Evolutionary conservation across 2,113 vertebrate genomes (phyloP).

Genomic region (Centropus unirufus): DNA sequence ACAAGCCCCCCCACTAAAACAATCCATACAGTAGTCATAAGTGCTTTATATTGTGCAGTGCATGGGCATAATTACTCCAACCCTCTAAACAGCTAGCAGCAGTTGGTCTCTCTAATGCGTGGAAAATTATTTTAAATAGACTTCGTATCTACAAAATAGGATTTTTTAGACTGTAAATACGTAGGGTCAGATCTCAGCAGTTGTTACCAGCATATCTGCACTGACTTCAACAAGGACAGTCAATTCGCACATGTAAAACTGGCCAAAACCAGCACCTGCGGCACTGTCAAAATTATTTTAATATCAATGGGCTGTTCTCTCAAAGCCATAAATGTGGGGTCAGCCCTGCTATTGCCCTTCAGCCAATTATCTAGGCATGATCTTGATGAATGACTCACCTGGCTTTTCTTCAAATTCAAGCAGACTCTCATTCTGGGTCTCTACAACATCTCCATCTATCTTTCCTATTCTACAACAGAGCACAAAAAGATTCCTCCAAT

Average conservation of each 20-base stretch:
- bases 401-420: not conserved
- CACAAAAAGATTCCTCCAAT: not conserved
- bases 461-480: not conserved
- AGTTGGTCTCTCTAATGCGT: slow-evolving; percentile 5
- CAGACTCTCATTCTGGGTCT: not conserved
- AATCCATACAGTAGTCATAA: not conserved
- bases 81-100: slow-evolving; percentile 10
- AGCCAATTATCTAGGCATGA: not conserved
- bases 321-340: not conserved
- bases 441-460: not conserved
- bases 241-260: not conserved
- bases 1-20: not conserved
- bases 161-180: not conserved
- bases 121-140: slow-evolving; percentile 44
- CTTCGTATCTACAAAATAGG: not conserved
- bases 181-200: not conserved
- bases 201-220: not conserved
- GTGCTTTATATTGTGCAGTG: not conserved
- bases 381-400: not conserved
- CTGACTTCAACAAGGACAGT: not conserved
- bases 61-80: slow-evolving; percentile 35
- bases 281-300: not conserved
- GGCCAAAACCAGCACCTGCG: not conserved
- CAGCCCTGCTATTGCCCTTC: not conserved
- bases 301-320: not conserved